Percentiles rank a stretch among this genome's conserved stretches.
Evolutionary conservation across 2,888 invertebrate genomes (phyloP).

Genomic region (Leptinotarsa haldemani): DNA sequence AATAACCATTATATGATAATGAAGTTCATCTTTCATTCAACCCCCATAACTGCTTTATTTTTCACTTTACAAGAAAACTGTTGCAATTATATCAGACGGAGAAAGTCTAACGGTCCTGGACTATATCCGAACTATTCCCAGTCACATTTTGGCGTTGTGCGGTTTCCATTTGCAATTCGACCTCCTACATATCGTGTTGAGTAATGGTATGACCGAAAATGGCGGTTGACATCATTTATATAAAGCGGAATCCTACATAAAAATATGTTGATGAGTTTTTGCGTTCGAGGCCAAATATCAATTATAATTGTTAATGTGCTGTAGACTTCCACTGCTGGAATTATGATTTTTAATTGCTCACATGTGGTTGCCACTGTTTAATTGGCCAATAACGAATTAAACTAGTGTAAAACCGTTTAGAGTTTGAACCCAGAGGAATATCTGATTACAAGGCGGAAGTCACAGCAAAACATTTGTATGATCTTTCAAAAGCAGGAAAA

Average conservation of each 20-base stretch:
- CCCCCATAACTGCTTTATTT: too few species aligned
- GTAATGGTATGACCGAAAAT: slow-evolving; percentile 12
- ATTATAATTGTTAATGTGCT: slow-evolving; percentile 18
- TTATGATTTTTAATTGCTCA: not conserved
- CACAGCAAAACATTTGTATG: too few species aligned
- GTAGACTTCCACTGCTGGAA: not conserved
- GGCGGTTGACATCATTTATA: slow-evolving; percentile 1
- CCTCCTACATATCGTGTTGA: slow-evolving; percentile 5
- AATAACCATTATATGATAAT: too few species aligned
- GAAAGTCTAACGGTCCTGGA: not conserved
- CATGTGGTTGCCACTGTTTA: slow-evolving; percentile 3
- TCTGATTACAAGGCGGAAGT: too few species aligned
- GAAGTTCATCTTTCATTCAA: too few species aligned
- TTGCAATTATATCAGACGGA: too few species aligned
- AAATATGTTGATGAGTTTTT: slow-evolving; percentile 17
- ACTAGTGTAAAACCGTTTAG: not conserved
- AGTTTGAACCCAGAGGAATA: not conserved
- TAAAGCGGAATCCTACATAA: slow-evolving; percentile 9
- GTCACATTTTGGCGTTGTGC: not conserved
- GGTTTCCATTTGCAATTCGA: not conserved
- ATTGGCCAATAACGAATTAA: not conserved
- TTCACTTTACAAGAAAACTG: too few species aligned
- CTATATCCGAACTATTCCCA: not conserved
- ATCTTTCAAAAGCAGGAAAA: too few species aligned
- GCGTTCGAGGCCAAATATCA: slow-evolving; percentile 11